These are phyloP conservation scores for Zaprionus gabonicus DNA, from an alignment of 1,140 invertebrate genomes.

Conservation along the genomic window DNA sequence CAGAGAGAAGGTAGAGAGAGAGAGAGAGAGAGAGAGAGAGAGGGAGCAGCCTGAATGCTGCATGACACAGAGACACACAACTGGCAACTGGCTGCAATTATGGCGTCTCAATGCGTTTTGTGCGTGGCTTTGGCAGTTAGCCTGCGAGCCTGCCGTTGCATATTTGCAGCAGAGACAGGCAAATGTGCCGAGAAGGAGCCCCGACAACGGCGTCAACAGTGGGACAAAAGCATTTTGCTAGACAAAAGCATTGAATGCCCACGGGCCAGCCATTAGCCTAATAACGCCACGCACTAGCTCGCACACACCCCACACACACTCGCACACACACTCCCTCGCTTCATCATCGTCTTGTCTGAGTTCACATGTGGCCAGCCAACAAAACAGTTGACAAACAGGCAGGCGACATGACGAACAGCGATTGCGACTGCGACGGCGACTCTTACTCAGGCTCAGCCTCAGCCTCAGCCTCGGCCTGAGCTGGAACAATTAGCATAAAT, in stretches of 20 bases:
- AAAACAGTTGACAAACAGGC: constrained; percentile 43
- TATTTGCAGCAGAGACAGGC: constrained; percentile 54
- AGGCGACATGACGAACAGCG: constrained; percentile 53
- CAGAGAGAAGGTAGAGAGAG: not conserved
- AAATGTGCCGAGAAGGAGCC: too few relatives aligned
- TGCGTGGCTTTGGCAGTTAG: constrained; percentile 78
- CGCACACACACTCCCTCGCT: not conserved
- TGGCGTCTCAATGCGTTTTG: constrained; percentile 79
- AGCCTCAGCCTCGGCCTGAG: constrained; percentile 51
- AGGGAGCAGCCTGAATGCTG: constrained; percentile 23
- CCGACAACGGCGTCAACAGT: constrained; percentile 18
- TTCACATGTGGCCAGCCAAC: constrained; percentile 53
- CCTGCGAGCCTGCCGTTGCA: constrained; percentile 60
- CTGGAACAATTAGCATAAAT: constrained; percentile 76
- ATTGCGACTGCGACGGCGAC: not conserved
- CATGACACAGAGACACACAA: constrained; percentile 36
- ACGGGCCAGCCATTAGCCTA: constrained; percentile 80
- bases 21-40: not conserved
- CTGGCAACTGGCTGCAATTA: constrained; percentile 74
- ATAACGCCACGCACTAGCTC: constrained; percentile 65
- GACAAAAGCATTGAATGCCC: constrained; percentile 79
- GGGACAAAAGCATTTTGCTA: constrained; percentile 71
- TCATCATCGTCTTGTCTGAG: constrained; percentile 33
- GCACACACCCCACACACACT: constrained; percentile 13
- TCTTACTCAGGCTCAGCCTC: not conserved